Conservation (phyloP, 1,140 invertebrate genomes). For the Temnothorax curvispinosus region DNA sequence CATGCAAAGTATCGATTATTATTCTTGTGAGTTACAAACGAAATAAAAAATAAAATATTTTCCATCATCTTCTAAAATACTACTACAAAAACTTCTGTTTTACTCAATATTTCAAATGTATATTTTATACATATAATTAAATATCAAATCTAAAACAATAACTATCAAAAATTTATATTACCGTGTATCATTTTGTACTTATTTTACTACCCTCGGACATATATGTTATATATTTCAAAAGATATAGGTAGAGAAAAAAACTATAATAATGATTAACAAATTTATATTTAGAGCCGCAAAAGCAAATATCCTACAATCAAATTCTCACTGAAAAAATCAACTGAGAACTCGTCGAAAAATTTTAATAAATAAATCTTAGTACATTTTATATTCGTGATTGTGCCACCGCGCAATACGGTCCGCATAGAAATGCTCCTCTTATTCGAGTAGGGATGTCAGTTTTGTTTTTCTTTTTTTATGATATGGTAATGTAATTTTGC, state of each 20-base stretch:
- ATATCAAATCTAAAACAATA: neutral
- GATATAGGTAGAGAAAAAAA: neutral
- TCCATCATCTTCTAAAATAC: neutral
- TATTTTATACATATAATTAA: neutral
- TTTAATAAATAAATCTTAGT: conserved; percentile 9
- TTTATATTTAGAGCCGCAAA: neutral
- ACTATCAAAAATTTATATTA: neutral
- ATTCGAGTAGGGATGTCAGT: conserved; percentile 29
- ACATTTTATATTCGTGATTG: conserved; percentile 27
- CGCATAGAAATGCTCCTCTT: conserved; percentile 42
- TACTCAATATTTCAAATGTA: neutral
- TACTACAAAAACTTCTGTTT: neutral
- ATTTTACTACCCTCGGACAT: too few relatives aligned
- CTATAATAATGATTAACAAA: neutral
- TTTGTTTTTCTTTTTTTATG: conserved; percentile 23
- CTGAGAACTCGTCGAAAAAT: neutral
- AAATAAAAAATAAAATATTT: neutral
- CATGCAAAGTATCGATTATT: neutral
- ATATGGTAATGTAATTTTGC: conserved; percentile 71
- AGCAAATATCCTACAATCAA: neutral
- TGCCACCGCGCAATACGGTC: conserved; percentile 3
- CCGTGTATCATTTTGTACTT: neutral
- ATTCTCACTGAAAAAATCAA: neutral
- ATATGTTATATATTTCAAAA: too few relatives aligned
- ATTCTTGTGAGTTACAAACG: neutral